A percentile compares a stretch with the other conserved stretches of the same genome.
phyloP scores from a whole-genome alignment of 2,888 invertebrate genomes.

The Pasiphila rectangulata region DNA sequence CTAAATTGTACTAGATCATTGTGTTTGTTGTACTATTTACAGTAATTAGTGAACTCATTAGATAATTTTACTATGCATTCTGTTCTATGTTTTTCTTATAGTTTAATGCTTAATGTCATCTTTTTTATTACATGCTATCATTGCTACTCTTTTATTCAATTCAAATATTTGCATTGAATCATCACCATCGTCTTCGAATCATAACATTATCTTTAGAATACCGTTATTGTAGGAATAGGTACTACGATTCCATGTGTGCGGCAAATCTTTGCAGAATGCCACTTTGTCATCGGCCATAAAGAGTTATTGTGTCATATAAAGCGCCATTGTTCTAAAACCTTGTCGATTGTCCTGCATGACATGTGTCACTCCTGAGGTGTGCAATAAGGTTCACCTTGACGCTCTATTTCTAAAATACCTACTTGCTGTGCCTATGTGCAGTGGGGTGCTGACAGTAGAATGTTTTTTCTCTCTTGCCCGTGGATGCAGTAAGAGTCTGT shows the following conservation, averaged over 20 bases:
- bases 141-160: neutral
- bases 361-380: constrained; percentile 39
- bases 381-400: constrained; percentile 46
- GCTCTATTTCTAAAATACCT: constrained; percentile 35
- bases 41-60: neutral
- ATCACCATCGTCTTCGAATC: constrained; percentile 12
- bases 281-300: constrained; percentile 67
- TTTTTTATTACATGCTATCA: neutral
- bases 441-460: no score
- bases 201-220: constrained; percentile 18
- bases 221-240: constrained; percentile 21
- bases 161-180: neutral
- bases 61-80: no score
- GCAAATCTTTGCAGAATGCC: constrained; percentile 70
- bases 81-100: no score
- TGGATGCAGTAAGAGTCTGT: no score
- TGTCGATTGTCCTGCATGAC: constrained; percentile 65
- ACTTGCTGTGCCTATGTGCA: no score
- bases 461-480: no score
- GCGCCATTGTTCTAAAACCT: constrained; percentile 60
- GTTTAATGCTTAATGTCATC: no score
- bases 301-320: constrained; percentile 65
- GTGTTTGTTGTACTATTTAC: neutral
- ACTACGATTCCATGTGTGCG: constrained; percentile 44
- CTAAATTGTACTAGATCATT: constrained; percentile 3